Conservation (phyloP, 2,113 vertebrate genomes). For the Sylvilagus bachmani region DNA sequence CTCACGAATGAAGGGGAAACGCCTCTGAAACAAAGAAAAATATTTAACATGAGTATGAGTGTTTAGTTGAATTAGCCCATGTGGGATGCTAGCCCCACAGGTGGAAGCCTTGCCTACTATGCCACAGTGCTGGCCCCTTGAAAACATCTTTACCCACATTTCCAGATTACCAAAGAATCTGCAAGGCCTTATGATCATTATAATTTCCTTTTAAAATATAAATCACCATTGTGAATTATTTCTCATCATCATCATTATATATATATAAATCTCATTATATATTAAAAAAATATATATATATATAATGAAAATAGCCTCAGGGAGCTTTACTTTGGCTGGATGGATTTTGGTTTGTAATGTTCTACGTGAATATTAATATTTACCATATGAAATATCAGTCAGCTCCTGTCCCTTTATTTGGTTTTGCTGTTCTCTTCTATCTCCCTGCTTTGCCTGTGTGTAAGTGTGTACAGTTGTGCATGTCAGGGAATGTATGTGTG, state of each 20-base stretch:
- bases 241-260: not conserved
- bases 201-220: not conserved
- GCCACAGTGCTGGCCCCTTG: no score
- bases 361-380: not conserved
- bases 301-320: no score
- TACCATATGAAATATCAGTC: not conserved
- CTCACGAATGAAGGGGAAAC: slow-evolving; percentile 19
- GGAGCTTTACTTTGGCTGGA: not conserved
- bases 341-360: not conserved
- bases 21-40: slow-evolving; percentile 50
- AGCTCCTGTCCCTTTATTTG: not conserved
- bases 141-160: not conserved
- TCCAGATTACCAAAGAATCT: slow-evolving; percentile 23
- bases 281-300: no score
- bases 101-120: no score
- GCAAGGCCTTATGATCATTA: not conserved
- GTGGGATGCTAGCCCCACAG: no score
- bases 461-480: not conserved
- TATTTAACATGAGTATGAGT: not conserved
- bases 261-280: not conserved
- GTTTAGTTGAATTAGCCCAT: no score
- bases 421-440: not conserved
- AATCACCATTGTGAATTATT: not conserved
- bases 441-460: not conserved
- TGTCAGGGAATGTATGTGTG: not conserved